Evolutionary conservation across 1,140 invertebrate genomes (phyloP), one percentile per base, ranked within the genome.

Genomic region (Philaenus spumarius): DNA sequence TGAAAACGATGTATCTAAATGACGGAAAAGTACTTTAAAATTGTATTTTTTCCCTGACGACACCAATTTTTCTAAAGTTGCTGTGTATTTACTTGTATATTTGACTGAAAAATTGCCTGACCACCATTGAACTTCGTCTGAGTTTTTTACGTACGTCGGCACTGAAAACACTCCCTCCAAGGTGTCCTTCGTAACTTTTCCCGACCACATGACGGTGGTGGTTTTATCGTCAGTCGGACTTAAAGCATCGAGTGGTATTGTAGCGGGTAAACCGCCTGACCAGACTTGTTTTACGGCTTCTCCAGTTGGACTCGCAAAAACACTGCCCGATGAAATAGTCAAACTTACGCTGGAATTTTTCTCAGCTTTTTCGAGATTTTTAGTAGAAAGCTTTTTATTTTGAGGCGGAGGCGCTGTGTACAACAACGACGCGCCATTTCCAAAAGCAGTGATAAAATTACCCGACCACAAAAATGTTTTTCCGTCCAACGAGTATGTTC

Each of bases 231-330:
- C 50, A 17, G 47, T 22, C 35, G 57, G 50, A 15, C 35, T 20
- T 12, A 62, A 17, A 53, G 12, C 1, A 39, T 58, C 56, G 23
- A 58, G 58, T 15, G 47, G 45, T 14, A 62, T 58, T n/a, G 50
- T 54, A 5, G 56, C 22, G 20, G 60, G 60, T 17, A 48, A 40
- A 17, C 37, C 43, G 15, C 56, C 50, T 30, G 47, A 39, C 50
- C 50, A 62, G 26, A 55, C 43, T 40, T 58, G 22, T 7, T 22
- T 47, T 47, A 26, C 15, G 11, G 20, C 30, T 26, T 5, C 6
- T 11, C 34, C 46, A 6, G 17, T 43, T 20, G 46, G 26, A 15
- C 43, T 42, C 15, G 55, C 55, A 14, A 35, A 3, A 26, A 57
- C 22, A 1, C 19, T 48, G 7, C 55, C 55, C 19, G 55, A 57